A percentile compares a stretch with the other conserved stretches of the same genome.
These are phyloP conservation scores for Paguma larvata DNA, from an alignment of 2,797 vertebrate genomes.

Conservation along the genomic window DNA sequence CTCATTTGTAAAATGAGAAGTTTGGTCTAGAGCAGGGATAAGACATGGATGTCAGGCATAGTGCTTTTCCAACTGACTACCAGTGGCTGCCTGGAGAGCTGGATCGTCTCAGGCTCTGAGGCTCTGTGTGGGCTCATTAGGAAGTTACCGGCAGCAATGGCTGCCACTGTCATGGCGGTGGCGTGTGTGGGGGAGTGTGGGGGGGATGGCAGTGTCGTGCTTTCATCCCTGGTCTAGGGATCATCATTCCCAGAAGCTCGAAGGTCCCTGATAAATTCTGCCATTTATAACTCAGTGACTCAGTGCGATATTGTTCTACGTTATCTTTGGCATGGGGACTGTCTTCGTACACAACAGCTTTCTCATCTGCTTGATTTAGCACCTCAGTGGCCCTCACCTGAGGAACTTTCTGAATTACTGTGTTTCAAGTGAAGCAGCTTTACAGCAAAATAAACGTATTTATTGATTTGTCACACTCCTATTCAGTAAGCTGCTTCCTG, in stretches of 20 bases:
- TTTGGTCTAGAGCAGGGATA: not conserved
- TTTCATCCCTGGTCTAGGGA: not conserved
- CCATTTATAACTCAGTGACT: not conserved
- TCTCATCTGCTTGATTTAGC: not conserved
- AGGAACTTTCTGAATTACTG: constrained; percentile 31
- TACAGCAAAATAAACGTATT: constrained; percentile 46
- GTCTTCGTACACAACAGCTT: not conserved
- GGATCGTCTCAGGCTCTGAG: not conserved
- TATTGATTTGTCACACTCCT: not conserved
- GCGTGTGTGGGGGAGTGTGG: too few relatives aligned
- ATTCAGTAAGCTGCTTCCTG: not conserved
- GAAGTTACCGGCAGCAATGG: not conserved
- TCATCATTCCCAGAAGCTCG: not conserved
- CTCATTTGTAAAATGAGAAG: not conserved
- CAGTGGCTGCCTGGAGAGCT: not conserved
- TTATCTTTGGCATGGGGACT: constrained; percentile 8
- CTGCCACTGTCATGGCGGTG: not conserved
- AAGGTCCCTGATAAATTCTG: not conserved
- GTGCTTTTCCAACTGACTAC: not conserved
- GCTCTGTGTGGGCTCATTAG: not conserved
- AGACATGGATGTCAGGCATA: not conserved
- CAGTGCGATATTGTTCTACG: not conserved
- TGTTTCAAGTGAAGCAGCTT: constrained; percentile 1
- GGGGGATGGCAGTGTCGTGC: not conserved
- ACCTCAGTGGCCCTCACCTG: not conserved